Conservation (phyloP, 2,797 vertebrate species). For the Chiroxiphia lanceolata region DNA sequence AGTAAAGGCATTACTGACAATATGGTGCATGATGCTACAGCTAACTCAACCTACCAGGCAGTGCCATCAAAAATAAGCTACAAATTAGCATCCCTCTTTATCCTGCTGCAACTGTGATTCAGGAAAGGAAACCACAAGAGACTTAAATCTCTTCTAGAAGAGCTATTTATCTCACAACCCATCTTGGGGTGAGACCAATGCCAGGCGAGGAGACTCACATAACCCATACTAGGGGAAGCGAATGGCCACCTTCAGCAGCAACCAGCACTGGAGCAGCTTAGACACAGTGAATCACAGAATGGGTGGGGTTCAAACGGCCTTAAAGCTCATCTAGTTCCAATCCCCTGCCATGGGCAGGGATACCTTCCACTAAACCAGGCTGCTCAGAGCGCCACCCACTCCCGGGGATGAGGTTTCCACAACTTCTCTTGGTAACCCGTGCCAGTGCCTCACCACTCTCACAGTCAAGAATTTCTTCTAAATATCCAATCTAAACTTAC, state of each 20-base stretch:
- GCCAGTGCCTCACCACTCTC: neutral
- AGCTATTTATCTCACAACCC: neutral
- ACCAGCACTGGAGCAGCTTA: rapidly evolving
- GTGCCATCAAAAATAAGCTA: neutral
- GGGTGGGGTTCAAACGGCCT: neutral
- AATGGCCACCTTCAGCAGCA: neutral
- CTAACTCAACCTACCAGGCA: neutral
- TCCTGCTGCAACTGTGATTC: neutral
- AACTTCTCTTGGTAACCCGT: neutral
- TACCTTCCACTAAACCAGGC: neutral
- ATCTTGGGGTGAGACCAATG: neutral
- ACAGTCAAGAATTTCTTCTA: neutral
- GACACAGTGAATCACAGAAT: neutral
- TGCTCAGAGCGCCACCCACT: neutral
- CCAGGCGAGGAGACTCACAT: rapidly evolving
- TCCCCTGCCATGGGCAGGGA: rapidly evolving
- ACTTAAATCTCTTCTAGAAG: neutral
- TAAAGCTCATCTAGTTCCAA: neutral
- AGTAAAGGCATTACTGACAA: neutral
- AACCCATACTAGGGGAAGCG: neutral
- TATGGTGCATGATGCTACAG: rapidly evolving
- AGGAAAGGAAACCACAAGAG: neutral
- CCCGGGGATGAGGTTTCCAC: neutral
- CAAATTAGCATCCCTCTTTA: neutral
- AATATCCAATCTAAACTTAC: neutral